These are phyloP conservation scores for Ginglymostoma cirratum DNA, from an alignment of 2,113 vertebrate species.

Conservation along the genomic window DNA sequence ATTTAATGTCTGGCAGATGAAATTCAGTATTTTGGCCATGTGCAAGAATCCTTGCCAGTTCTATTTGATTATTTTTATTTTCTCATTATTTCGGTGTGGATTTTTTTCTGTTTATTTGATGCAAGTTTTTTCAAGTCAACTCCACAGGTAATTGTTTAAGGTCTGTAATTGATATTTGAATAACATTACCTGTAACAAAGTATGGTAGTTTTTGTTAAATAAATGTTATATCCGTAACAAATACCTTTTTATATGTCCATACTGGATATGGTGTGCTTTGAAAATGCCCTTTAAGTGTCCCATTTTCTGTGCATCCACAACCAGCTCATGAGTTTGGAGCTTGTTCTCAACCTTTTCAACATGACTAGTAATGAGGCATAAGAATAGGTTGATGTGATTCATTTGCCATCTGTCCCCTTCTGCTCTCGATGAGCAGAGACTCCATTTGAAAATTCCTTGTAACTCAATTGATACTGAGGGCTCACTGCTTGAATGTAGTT, in stretches of 20 bases:
- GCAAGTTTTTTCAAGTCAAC: neutral
- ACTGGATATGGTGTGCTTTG: neutral
- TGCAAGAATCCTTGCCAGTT: neutral
- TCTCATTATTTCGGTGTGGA: neutral
- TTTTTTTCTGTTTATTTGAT: neutral
- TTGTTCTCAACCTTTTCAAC: neutral
- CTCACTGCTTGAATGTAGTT: neutral
- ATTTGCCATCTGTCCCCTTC: neutral
- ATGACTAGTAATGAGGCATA: neutral
- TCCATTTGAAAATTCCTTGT: neutral
- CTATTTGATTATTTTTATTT: neutral
- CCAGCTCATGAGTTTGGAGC: neutral
- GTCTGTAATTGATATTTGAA: neutral
- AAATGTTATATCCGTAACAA: neutral
- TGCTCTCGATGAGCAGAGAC: neutral
- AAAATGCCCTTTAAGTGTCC: neutral
- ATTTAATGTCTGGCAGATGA: neutral
- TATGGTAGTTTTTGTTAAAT: neutral
- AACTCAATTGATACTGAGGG: neutral
- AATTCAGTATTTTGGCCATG: conserved; percentile 7
- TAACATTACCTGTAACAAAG: neutral
- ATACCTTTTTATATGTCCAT: neutral
- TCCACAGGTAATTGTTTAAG: neutral
- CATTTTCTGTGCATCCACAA: neutral
- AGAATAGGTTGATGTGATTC: neutral